Conservation (phyloP, 2,113 vertebrate genomes). For the Phainopepla nitens region DNA sequence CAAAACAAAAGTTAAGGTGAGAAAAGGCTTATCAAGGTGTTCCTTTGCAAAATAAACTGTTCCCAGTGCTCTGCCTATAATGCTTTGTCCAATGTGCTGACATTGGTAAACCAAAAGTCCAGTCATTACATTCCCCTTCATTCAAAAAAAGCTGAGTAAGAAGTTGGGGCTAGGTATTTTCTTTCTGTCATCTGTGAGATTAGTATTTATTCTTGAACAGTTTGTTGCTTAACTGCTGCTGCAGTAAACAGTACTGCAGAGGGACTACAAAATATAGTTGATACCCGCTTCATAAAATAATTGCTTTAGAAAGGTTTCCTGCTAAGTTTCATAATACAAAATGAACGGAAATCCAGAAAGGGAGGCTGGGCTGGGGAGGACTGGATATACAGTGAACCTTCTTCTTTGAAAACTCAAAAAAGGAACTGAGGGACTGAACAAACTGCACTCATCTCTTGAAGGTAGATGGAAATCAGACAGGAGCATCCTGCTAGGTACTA, state of each 20-base stretch:
- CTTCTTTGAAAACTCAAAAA: not conserved
- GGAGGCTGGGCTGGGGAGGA: not conserved
- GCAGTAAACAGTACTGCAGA: not conserved
- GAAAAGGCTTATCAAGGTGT: not conserved
- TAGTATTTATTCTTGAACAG: not conserved
- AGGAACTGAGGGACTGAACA: not conserved
- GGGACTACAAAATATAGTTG: not conserved
- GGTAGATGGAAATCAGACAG: not conserved
- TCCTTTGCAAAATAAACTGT: not conserved
- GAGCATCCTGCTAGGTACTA: not conserved
- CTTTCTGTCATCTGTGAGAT: not conserved
- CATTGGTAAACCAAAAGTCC: not conserved
- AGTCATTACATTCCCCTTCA: not conserved
- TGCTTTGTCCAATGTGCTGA: not conserved
- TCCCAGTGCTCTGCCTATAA: not conserved
- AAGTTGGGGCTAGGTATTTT: not conserved
- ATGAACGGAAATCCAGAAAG: not conserved
- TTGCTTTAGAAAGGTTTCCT: not conserved
- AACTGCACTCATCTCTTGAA: not conserved
- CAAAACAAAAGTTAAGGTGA: not conserved
- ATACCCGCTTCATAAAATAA: not conserved
- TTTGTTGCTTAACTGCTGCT: not conserved
- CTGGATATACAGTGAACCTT: not conserved
- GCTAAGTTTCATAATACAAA: not conserved
- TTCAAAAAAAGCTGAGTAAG: not conserved